Conservation (phyloP, 2,797 vertebrate genomes). For the Chloroceryle inda region DNA sequence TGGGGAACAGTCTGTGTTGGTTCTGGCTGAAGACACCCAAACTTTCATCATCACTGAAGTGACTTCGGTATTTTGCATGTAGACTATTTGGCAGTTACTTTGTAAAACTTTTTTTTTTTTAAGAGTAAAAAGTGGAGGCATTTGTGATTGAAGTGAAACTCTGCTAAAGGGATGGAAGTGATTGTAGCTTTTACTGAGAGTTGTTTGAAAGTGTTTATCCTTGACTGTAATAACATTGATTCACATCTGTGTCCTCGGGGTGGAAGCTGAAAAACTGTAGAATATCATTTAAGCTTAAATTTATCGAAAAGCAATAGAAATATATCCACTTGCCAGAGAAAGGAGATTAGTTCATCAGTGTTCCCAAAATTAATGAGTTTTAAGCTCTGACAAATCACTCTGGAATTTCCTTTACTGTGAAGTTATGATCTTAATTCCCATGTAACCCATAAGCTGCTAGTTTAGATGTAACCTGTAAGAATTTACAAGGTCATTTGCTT, state of each 20-base stretch:
- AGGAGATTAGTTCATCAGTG: neutral
- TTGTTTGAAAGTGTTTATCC: neutral
- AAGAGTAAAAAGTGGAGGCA: neutral
- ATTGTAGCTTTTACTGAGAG: neutral
- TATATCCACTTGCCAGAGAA: neutral
- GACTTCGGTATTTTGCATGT: neutral
- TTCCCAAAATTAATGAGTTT: conserved; percentile 9
- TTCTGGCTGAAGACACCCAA: neutral
- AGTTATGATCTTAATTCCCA: conserved; percentile 2
- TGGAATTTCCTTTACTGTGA: conserved; percentile 27
- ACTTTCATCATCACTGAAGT: neutral
- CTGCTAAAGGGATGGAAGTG: neutral
- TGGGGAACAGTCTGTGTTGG: neutral
- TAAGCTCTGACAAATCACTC: conserved; percentile 8
- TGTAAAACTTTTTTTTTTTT: neutral
- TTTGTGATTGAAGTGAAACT: neutral
- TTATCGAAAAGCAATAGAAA: neutral
- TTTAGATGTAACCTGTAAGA: neutral
- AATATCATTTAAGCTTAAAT: neutral
- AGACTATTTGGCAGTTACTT: neutral
- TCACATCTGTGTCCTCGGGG: neutral
- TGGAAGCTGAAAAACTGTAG: neutral
- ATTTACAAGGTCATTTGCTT: neutral
- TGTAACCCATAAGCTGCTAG: neutral
- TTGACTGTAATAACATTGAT: neutral